These are phyloP conservation scores for Tetragnatha versicolor DNA, from an alignment of 1,140 invertebrate genomes.

Conservation along the genomic window DNA sequence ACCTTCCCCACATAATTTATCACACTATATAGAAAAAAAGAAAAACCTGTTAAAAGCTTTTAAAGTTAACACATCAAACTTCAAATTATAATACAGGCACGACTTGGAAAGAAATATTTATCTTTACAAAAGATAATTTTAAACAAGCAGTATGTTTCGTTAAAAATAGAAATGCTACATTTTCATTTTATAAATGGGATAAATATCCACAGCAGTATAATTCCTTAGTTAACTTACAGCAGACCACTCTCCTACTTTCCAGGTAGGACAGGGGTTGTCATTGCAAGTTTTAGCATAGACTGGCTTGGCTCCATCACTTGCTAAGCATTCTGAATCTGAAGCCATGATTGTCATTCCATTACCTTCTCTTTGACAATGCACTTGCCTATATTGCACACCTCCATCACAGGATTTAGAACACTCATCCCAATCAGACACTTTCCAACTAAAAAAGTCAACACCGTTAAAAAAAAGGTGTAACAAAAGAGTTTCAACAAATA, in stretches of 20 bases:
- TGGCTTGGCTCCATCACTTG: constrained; percentile 73
- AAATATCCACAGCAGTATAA: neutral
- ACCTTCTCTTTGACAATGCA: constrained; percentile 81
- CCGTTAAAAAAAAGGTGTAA: too few relatives aligned
- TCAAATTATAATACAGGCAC: neutral
- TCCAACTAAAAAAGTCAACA: constrained; percentile 73
- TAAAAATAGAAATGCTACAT: neutral
- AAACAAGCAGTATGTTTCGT: too few relatives aligned
- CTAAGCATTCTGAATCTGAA: constrained; percentile 74
- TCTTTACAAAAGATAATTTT: too few relatives aligned
- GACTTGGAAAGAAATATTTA: neutral
- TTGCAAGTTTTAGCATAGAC: constrained; percentile 77
- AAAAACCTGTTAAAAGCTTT: neutral
- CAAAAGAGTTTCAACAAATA: too few relatives aligned
- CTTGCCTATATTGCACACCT: constrained; percentile 72
- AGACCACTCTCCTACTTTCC: constrained; percentile 85
- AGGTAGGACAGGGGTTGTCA: constrained; percentile 79
- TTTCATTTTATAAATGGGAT: neutral
- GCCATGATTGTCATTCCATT: constrained; percentile 71
- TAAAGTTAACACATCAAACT: neutral
- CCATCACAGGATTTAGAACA: constrained; percentile 82
- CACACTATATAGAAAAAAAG: constrained; percentile 71
- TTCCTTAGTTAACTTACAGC: constrained; percentile 70
- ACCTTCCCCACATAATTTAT: constrained; percentile 88
- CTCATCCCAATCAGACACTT: constrained; percentile 78